Evolutionary conservation across 2,797 vertebrate species (phyloP).

Genomic region (Manis crassicaudata): DNA sequence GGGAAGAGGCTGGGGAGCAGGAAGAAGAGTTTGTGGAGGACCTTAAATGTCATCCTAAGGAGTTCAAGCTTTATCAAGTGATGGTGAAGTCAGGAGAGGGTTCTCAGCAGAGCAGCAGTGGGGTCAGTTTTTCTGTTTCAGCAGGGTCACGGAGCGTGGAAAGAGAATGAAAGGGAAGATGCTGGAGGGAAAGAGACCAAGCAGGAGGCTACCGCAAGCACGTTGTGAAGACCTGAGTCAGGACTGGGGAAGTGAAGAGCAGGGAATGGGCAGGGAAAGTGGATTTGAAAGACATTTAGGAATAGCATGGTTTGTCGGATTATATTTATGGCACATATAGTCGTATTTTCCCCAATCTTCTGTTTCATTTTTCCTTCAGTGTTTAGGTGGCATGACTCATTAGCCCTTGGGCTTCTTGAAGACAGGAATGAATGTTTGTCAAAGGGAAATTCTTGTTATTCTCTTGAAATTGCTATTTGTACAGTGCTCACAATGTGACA

Average conservation of each 20-base stretch:
- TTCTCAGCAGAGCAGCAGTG: background rate
- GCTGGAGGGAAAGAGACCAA: background rate
- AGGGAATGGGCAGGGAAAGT: background rate
- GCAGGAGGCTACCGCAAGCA: background rate
- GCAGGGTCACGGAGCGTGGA: background rate
- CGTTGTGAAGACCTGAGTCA: background rate
- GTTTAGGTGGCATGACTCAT: background rate
- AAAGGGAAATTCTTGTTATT: conserved; percentile 38
- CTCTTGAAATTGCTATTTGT: conserved; percentile 23
- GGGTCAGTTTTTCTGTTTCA: background rate
- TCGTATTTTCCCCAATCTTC: background rate
- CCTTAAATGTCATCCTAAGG: background rate
- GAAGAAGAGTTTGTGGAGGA: background rate
- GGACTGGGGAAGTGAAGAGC: background rate
- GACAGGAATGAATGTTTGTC: background rate
- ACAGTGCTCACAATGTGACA: background rate
- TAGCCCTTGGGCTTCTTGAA: background rate
- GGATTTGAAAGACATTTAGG: background rate
- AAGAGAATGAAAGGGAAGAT: background rate
- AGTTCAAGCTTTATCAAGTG: background rate
- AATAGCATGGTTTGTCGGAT: background rate
- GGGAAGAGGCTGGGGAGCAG: background rate
- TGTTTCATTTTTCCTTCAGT: background rate
- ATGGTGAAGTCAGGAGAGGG: background rate
- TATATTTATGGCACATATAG: background rate